Percentiles rank a stretch among this genome's conserved stretches.
Conservation (phyloP, 2,888 invertebrate genomes). For the Rhogogaster chlorosoma region DNA sequence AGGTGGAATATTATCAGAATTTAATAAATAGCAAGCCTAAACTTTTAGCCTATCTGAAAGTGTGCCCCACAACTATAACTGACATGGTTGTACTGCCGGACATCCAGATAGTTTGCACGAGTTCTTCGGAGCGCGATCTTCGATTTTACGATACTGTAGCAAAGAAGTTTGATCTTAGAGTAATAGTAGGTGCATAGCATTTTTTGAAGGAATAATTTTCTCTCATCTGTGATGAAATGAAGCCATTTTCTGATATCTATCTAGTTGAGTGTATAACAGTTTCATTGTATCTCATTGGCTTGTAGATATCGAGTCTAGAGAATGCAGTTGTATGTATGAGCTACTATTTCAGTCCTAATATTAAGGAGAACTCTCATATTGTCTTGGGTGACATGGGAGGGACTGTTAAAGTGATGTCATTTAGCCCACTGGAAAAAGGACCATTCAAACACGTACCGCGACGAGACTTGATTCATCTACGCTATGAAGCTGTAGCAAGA, state of each 20-base stretch:
- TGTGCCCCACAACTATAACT: slow-evolving; percentile 86
- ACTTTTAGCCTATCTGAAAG: slow-evolving; percentile 80
- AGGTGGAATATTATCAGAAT: not conserved
- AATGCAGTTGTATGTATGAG: slow-evolving; percentile 80
- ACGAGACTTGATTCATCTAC: slow-evolving; percentile 80
- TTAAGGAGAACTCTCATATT: slow-evolving; percentile 82
- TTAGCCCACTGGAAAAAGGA: slow-evolving; percentile 83
- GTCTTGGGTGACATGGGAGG: slow-evolving; percentile 89
- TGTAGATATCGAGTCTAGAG: slow-evolving; percentile 82
- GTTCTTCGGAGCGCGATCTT: slow-evolving; percentile 88
- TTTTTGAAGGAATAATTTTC: not conserved
- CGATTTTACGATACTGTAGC: slow-evolving; percentile 90
- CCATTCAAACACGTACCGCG: slow-evolving; percentile 86
- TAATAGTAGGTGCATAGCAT: slow-evolving; percentile 77
- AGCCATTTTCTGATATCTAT: not conserved
- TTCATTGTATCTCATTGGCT: not conserved
- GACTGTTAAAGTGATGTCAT: slow-evolving; percentile 83
- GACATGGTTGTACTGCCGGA: slow-evolving; percentile 88
- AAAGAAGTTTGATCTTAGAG: slow-evolving; percentile 85
- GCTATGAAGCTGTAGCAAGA: slow-evolving; percentile 81
- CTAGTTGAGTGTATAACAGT: not conserved
- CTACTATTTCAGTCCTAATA: slow-evolving; percentile 82
- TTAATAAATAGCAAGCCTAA: slow-evolving; percentile 25
- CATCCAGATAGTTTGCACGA: slow-evolving; percentile 87
- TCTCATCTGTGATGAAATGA: not conserved